Conservation (phyloP, 2,888 invertebrate genomes). For the Zygaena filipendulae region DNA sequence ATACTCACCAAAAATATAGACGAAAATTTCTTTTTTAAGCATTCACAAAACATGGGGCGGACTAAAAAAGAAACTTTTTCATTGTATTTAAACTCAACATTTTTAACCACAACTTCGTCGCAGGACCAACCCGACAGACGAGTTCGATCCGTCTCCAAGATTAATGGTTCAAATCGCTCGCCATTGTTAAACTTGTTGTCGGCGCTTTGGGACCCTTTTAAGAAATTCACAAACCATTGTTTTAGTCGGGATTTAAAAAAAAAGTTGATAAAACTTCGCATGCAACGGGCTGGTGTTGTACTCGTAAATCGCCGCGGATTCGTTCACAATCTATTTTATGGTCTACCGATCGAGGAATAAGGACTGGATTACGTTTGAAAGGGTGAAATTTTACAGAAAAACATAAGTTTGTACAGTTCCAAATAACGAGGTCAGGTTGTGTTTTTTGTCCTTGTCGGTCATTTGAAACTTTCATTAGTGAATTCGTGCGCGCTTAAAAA, state of each 20-base stretch:
- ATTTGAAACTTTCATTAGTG: conserved; percentile 65
- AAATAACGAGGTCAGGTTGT: conserved; percentile 58
- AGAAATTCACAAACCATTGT: conserved; percentile 54
- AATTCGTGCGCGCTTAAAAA: conserved; percentile 45
- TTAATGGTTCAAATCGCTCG: conserved; percentile 51
- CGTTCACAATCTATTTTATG: conserved; percentile 7
- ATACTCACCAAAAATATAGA: too few species aligned
- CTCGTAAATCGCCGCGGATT: background rate
- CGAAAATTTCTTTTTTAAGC: too few species aligned
- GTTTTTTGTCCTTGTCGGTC: conserved; percentile 45
- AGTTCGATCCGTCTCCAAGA: conserved; percentile 54
- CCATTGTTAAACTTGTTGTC: conserved; percentile 49
- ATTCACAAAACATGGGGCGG: too few species aligned
- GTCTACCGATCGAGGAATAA: conserved; percentile 10
- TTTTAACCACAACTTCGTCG: too few species aligned
- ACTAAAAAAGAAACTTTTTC: too few species aligned
- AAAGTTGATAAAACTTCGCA: conserved; percentile 44
- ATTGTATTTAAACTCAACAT: too few species aligned
- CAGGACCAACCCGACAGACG: too few species aligned
- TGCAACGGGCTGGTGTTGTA: conserved; percentile 18
- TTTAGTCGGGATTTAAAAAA: conserved; percentile 50
- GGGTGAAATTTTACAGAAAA: conserved; percentile 21
- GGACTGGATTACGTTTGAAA: conserved; percentile 10
- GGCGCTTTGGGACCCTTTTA: conserved; percentile 50
- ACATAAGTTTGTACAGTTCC: conserved; percentile 34